Conservation (phyloP, 2,888 invertebrate species). For the Laothoe populi region DNA sequence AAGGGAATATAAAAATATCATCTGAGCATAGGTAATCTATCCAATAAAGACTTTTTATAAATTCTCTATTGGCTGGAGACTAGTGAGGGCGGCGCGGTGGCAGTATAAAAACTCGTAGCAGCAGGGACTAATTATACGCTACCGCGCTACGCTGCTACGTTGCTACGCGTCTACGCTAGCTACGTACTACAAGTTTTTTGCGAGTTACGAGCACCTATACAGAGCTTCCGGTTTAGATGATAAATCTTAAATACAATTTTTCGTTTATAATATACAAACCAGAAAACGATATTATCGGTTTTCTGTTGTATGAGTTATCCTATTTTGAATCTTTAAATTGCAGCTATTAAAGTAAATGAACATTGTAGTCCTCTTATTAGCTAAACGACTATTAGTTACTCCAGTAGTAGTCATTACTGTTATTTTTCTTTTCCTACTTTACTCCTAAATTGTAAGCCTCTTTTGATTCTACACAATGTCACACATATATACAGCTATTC, state of each 20-base stretch:
- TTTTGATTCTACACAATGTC: too few relatives aligned
- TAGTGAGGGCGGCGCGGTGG: conserved; percentile 4
- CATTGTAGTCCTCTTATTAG: too few relatives aligned
- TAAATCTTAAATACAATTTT: background rate
- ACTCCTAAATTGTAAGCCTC: background rate
- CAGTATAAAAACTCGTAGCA: conserved; percentile 2
- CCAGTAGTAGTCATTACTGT: background rate
- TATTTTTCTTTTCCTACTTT: background rate
- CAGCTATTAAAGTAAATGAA: too few relatives aligned
- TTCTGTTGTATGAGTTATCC: background rate
- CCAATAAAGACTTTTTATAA: conserved; percentile 1
- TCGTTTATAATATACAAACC: background rate
- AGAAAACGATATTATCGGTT: background rate
- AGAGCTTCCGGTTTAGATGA: background rate
- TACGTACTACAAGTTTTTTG: conserved; percentile 11
- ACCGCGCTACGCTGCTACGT: conserved; percentile 13
- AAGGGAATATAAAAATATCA: background rate
- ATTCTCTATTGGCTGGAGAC: background rate
- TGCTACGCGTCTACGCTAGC: conserved; percentile 14
- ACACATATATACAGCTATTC: background rate
- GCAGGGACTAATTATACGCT: conserved; percentile 18
- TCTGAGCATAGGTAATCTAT: background rate
- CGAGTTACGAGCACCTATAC: too few relatives aligned
- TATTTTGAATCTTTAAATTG: background rate
- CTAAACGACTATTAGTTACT: background rate